Base-by-base conservation (phyloP, 1,140 invertebrate genomes). In the Lucilia sericata region DNA sequence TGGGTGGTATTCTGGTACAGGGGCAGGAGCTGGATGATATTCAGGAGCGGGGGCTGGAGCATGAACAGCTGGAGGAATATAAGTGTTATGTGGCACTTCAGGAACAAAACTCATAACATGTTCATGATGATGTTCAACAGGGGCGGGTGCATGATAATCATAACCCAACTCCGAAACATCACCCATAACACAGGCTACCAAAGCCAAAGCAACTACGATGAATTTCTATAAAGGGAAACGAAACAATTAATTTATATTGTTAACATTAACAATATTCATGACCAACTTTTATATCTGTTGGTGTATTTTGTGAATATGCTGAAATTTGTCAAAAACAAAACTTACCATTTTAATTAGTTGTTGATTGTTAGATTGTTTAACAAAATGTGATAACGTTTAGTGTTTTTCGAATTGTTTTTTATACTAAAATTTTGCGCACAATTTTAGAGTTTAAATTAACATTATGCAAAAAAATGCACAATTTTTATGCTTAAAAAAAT, bases 111-210 rank as follows among this genome's bases (percentile, higher is more conserved):
- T 34, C 25, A 30, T 30, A 36, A 76, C 74, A 36, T 42, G 42
- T 42, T 42, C 42, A 42, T 42, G 25, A 3, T 42, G 42, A 10
- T 42, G 51, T 12, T 75, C 74, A 3, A 34, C 5, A n/a, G 82
- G 25, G 19, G 74, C 84, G 7, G 82, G 82, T n/a, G 49, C 25
- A n/a, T 82, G 75, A 42, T 85, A 84, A 34, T 81, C 74, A 51
- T 84, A 81, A 74, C 80, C 82, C 82, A 85, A 21, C 5, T 83
- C 42, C 12, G 82, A 82, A 47, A 83, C 82, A 82, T 86, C 82
- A 76, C 78, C 82, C 25, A 21, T 49, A n/a, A 55, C 76, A 49
- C 36, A 74, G n/a, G 82, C 82, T 30, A 86, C 80, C 17, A 74
- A 51, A 82, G 78, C 75, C 13, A 82, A 25, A 30, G 80, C 49